Evolutionary conservation across 2,113 vertebrate genomes (phyloP).

Genomic region (Oxyura jamaicensis): DNA sequence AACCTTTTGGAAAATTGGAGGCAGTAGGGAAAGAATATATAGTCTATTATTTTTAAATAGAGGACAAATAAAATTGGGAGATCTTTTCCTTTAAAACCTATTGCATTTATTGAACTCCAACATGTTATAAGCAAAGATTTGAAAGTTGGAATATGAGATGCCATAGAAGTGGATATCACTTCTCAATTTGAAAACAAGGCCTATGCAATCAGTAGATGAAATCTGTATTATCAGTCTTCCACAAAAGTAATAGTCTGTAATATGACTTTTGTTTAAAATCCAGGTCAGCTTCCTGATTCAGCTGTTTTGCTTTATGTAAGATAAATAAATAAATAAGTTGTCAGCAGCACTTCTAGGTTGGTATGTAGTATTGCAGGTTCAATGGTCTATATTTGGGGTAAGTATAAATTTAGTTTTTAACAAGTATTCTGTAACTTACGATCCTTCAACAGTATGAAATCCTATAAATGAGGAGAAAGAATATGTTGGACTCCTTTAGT

Average conservation of each 20-base stretch:
- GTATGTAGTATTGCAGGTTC: accelerated
- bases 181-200: slow-evolving; percentile 23
- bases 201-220: background rate
- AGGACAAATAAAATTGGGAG: background rate
- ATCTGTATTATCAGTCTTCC: background rate
- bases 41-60: background rate
- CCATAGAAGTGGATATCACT: background rate
- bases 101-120: background rate
- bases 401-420: background rate
- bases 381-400: background rate
- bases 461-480: background rate
- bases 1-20: background rate
- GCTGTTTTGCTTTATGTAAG: background rate
- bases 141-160: slow-evolving; percentile 4
- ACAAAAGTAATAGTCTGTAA: background rate
- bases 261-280: background rate
- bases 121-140: background rate
- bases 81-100: background rate
- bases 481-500: background rate
- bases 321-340: background rate
- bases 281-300: background rate
- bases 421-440: background rate
- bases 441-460: background rate
- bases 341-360: background rate
- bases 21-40: background rate